Percentiles rank a stretch among this genome's conserved stretches.
These are phyloP conservation scores for human (Homo sapiens) DNA, from an alignment of 2,113 vertebrate species.

Conservation along the genomic window DNA sequence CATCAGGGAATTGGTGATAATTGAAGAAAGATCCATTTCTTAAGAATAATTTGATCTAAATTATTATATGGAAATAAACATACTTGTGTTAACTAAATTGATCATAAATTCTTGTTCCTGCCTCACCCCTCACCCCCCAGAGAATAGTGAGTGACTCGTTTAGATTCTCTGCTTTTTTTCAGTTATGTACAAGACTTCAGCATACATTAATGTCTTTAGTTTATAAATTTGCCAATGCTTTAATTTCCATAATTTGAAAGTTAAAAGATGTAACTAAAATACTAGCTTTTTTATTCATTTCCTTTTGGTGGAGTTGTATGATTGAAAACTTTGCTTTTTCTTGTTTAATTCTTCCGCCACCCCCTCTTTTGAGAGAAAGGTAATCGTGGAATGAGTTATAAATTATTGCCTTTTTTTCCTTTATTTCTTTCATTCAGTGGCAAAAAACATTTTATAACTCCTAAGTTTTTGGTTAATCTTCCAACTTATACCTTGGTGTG, in stretches of 20 bases:
- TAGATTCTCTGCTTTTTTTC: not conserved
- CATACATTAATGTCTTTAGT: not conserved
- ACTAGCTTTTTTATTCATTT: slow-evolving; percentile 12
- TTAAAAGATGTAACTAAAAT: slow-evolving; percentile 2
- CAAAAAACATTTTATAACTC: slow-evolving; percentile 29
- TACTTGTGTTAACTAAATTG: not conserved
- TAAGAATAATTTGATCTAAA: slow-evolving; percentile 19
- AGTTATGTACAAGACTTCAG: not conserved
- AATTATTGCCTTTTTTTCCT: not conserved
- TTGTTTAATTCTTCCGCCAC: not conserved
- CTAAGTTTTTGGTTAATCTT: slow-evolving; percentile 37
- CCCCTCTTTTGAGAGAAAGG: not conserved
- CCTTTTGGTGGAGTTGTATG: not conserved
- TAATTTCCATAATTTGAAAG: slow-evolving; percentile 14
- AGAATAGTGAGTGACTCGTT: not conserved
- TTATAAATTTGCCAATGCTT: slow-evolving; percentile 12
- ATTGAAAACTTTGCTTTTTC: not conserved
- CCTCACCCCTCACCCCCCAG: too few species aligned
- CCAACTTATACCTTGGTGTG: not conserved
- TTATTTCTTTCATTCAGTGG: slow-evolving; percentile 17
- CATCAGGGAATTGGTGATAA: not conserved
- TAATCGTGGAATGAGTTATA: not conserved
- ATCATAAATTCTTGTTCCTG: not conserved
- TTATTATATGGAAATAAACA: not conserved
- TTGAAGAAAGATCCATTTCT: slow-evolving; percentile 30